Evolutionary conservation across 2,888 invertebrate species (phyloP).

Genomic region (Apoderus coryli): DNA sequence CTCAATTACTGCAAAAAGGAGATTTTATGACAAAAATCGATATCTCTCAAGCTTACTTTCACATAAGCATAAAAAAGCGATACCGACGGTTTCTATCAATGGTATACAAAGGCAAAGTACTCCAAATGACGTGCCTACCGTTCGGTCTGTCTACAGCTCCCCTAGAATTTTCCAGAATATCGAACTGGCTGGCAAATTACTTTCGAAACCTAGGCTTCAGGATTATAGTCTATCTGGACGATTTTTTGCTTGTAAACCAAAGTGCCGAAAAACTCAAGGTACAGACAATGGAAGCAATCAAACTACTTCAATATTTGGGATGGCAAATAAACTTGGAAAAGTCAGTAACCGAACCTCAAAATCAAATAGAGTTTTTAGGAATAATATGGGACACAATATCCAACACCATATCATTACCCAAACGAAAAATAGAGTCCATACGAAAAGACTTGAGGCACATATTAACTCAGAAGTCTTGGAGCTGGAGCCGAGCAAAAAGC

Average conservation of each 20-base stretch:
- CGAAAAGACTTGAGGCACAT: too few species aligned
- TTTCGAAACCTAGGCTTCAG: constrained; percentile 8
- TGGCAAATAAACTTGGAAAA: constrained; percentile 14
- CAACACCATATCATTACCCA: constrained; percentile 6
- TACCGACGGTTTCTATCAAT: constrained; percentile 11
- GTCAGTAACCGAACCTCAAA: constrained; percentile 9
- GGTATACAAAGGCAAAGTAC: constrained; percentile 8
- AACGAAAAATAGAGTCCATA: too few species aligned
- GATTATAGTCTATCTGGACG: constrained; percentile 12
- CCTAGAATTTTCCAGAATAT: constrained; percentile 10
- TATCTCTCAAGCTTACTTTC: constrained; percentile 14
- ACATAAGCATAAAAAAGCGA: constrained; percentile 11
- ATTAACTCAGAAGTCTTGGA: too few species aligned
- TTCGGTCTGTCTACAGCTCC: constrained; percentile 14
- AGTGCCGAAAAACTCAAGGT: constrained; percentile 5
- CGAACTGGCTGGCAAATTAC: constrained; percentile 11
- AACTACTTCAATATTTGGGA: constrained; percentile 11
- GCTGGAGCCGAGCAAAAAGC: constrained; percentile 6
- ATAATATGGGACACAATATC: constrained; percentile 13
- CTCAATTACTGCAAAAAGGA: constrained; percentile 9
- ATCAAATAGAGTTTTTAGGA: constrained; percentile 12
- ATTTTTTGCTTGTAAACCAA: constrained; percentile 11
- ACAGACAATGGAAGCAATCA: constrained; percentile 8
- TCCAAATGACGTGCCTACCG: constrained; percentile 12
- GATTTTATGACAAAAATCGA: constrained; percentile 13